A percentile compares a stretch with the other conserved stretches of the same genome.
phyloP scores from a whole-genome alignment of 2,113 vertebrate species.

The Smithornis capensis region DNA sequence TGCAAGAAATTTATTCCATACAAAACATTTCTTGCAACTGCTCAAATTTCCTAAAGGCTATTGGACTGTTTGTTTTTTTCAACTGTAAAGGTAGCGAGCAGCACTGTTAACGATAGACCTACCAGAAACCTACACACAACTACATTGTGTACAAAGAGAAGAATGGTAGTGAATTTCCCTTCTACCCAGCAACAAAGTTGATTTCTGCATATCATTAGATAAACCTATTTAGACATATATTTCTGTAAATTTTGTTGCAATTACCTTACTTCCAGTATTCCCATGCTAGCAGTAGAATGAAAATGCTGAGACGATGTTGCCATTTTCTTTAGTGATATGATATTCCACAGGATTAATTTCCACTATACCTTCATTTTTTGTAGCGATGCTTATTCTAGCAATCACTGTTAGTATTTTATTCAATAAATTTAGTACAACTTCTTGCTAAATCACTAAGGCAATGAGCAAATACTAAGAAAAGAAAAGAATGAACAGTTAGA shows the following conservation, averaged over 20 bases:
- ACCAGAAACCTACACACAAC: neutral
- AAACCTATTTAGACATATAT: neutral
- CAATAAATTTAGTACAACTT: neutral
- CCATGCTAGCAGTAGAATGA: slow-evolving; percentile 11
- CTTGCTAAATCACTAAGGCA: neutral
- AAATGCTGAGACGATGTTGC: neutral
- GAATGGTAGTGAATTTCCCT: neutral
- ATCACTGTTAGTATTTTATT: neutral
- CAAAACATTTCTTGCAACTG: neutral
- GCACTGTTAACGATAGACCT: neutral
- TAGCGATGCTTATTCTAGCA: neutral
- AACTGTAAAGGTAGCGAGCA: neutral
- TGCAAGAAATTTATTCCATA: neutral
- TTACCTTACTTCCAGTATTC: slow-evolving; percentile 37
- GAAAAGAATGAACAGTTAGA: neutral
- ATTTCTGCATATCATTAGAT: neutral
- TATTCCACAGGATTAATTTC: slow-evolving; percentile 7
- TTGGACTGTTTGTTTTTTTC: neutral
- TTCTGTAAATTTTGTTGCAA: neutral
- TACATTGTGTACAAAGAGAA: neutral
- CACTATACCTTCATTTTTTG: neutral
- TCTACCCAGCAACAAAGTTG: neutral
- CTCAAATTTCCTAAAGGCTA: neutral
- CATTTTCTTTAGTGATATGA: neutral
- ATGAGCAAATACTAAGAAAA: neutral